A percentile compares a stretch with the other conserved stretches of the same genome.
Evolutionary conservation across 2,113 vertebrate genomes (phyloP).

Genomic region (Channa maculata): DNA sequence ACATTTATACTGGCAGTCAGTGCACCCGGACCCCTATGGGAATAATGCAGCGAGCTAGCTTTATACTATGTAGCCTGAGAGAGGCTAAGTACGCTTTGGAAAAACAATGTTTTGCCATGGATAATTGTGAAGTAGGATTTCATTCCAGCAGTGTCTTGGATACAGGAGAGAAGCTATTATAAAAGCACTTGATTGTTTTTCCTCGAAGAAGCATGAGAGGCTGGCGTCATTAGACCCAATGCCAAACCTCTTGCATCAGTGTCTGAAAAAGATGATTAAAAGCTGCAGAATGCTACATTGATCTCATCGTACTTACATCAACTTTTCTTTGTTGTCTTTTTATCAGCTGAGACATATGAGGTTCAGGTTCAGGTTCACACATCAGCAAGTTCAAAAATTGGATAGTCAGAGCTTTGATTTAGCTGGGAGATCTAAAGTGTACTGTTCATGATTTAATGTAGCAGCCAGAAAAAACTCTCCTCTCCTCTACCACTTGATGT

Average conservation of each 20-base stretch:
- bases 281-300: not conserved
- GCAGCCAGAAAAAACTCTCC: not conserved
- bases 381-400: not conserved
- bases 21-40: slow-evolving; percentile 1
- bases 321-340: not conserved
- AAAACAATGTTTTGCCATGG: slow-evolving; percentile 13
- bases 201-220: slow-evolving; percentile 3
- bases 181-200: slow-evolving; percentile 38
- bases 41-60: slow-evolving; percentile 32
- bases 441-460: not conserved
- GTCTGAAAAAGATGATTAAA: slow-evolving; percentile 25
- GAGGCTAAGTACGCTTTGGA: slow-evolving; percentile 13
- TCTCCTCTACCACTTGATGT: not conserved
- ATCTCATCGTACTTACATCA: not conserved
- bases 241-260: not conserved
- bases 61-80: slow-evolving; percentile 15
- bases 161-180: slow-evolving; percentile 2
- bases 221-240: not conserved
- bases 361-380: not conserved
- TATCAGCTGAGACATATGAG: not conserved
- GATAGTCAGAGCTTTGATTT: not conserved
- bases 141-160: slow-evolving; percentile 2
- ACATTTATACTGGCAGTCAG: slow-evolving; percentile 39
- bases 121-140: slow-evolving; percentile 32
- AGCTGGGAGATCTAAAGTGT: not conserved